Conservation (phyloP, 2,888 invertebrate genomes). For the Patella depressa region DNA sequence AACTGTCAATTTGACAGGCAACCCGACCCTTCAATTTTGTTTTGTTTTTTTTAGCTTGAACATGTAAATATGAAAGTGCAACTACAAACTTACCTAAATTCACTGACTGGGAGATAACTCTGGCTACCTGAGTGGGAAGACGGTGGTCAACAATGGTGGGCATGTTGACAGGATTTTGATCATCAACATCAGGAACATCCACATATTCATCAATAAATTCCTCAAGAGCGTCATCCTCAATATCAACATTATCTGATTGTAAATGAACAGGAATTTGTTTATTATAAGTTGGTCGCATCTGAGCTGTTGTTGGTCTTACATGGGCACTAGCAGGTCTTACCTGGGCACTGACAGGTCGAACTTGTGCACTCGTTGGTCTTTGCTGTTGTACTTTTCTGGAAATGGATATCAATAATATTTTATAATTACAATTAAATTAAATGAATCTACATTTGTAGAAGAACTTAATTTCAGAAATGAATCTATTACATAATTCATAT, state of each 20-base stretch:
- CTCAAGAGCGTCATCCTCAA: not conserved
- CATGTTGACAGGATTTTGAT: not conserved
- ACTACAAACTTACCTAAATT: not conserved
- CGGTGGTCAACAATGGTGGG: conserved; percentile 20
- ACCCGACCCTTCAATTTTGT: no score
- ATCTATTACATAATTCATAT: no score
- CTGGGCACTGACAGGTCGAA: not conserved
- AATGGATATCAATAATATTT: not conserved
- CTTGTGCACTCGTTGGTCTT: conserved; percentile 19
- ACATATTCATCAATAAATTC: not conserved
- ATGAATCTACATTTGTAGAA: no score
- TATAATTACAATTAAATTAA: no score
- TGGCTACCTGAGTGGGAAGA: conserved; percentile 12
- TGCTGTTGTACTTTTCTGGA: conserved; percentile 29
- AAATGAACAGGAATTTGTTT: not conserved
- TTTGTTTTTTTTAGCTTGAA: no score
- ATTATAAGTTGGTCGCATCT: not conserved
- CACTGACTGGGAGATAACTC: not conserved
- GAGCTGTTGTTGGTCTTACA: conserved; percentile 15
- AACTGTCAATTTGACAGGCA: no score
- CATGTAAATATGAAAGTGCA: not conserved
- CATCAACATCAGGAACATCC: not conserved
- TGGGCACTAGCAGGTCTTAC: conserved; percentile 10
- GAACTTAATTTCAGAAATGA: no score
- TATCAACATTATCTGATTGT: not conserved